Base-by-base conservation (phyloP, 2,888 invertebrate genomes). In the Apocheima hispidaria region DNA sequence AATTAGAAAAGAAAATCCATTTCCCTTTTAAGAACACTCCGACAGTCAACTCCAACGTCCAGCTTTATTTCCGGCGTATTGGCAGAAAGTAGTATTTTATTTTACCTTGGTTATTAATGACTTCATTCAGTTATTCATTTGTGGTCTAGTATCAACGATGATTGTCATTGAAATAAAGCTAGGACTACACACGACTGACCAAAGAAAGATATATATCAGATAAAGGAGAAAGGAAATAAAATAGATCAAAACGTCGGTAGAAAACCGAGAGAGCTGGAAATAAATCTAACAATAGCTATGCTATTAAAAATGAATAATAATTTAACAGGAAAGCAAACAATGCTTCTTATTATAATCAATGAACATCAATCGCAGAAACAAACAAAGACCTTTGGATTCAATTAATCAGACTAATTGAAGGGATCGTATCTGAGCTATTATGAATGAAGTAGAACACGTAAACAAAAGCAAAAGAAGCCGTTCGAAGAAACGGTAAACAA, bases 391-490 rank as follows among this genome's bases (percentile, higher is more conserved):
- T 33, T 33, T 26, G 46, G 23, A 40, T 52, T 20, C 36, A 30
- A 43, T 48, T 49, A 54, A 43, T 50, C 35, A 16, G 36, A 33
- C 40, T 36, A 28, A 50, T 35, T 48, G 44, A 48, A 46, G 23
- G 48, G 53, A 54, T 16, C 30, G 36, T 46, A 50, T 53, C 46
- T 14, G 14, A 30, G 16, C 46, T 33, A 49, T 61, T 48, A 51
- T 52, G 55, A 55, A 61, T 55, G 55, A 18, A 36, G 4, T 21
- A n/a, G 9, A 56, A 61, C n/a, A n/a, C 51, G 51, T 55, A 55
- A 51, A 56, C 51, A 51, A 50, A 20, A 14, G 7, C 46, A 41
- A 58, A 57, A 53, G 53, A 62, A 52, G 14, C 12, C 26, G 26
- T 20, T 49, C 30, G 20, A 14, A 33, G 50, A 50, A 50, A 10